A percentile compares a stretch with the other conserved stretches of the same genome.
phyloP scores from a whole-genome alignment of 1,140 invertebrate genomes.

The Rhynchophorus ferrugineus region DNA sequence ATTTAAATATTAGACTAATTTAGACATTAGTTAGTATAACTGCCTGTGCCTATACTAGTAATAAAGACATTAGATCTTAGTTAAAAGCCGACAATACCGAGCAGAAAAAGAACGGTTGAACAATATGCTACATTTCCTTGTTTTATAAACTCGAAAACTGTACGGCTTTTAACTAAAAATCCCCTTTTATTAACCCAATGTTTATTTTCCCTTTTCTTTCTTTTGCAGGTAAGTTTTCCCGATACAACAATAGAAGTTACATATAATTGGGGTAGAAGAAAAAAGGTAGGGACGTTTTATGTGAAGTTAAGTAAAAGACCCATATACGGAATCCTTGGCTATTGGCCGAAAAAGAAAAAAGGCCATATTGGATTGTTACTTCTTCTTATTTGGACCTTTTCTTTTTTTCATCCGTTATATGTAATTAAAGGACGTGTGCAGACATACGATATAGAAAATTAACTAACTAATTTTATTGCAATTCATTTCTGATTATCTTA shows the following conservation, averaged over 20 bases:
- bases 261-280: background rate
- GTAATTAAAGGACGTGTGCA: background rate
- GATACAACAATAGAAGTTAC: background rate
- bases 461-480: no score
- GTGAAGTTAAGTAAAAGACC: background rate
- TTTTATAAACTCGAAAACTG: background rate
- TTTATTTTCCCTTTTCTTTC: background rate
- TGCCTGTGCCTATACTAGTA: no score
- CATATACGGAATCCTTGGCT: background rate
- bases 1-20: no score
- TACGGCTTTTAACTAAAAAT: background rate
- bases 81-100: no score
- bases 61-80: no score
- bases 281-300: background rate
- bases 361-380: background rate
- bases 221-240: background rate
- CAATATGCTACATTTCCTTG: no score
- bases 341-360: background rate
- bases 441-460: background rate
- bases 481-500: no score
- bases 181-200: background rate
- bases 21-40: no score
- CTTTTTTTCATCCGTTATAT: background rate
- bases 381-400: background rate
- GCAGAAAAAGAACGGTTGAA: no score